A percentile compares a stretch with the other conserved stretches of the same genome.
Conservation (phyloP, 1,140 invertebrate species). For the Portunus trituberculatus region DNA sequence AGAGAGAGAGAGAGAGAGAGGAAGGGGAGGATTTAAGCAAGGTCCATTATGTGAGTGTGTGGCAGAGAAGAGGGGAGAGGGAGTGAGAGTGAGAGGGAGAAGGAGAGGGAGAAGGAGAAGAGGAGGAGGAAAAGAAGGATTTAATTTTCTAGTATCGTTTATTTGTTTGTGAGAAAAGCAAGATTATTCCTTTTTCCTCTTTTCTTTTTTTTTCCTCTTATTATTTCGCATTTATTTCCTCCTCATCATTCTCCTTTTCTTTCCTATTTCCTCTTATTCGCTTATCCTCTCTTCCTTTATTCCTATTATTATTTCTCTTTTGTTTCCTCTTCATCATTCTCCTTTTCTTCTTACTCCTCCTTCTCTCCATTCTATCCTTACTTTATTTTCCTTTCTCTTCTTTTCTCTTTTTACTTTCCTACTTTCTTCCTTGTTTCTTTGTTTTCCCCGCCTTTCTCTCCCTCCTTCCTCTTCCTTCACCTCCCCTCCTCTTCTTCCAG, state of each 20-base stretch:
- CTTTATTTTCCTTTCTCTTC: not conserved
- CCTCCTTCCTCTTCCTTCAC: no score
- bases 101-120: not conserved
- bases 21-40: not conserved
- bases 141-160: not conserved
- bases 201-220: not conserved
- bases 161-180: not conserved
- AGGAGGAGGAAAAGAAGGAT: not conserved
- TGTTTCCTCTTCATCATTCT: not conserved
- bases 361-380: not conserved
- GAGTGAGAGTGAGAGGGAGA: not conserved
- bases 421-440: not conserved
- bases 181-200: not conserved
- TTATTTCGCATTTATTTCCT: not conserved
- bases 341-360: not conserved
- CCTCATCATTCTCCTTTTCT: not conserved
- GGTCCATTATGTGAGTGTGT: not conserved
- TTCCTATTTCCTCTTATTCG: not conserved
- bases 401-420: not conserved
- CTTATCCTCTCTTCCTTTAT: not conserved
- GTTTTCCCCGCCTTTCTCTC: no score
- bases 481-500: no score
- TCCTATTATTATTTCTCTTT: not conserved
- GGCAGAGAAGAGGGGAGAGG: not conserved
- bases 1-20: not conserved